Conservation (phyloP, 2,113 vertebrate species). For the Dicerorhinus sumatrensis region DNA sequence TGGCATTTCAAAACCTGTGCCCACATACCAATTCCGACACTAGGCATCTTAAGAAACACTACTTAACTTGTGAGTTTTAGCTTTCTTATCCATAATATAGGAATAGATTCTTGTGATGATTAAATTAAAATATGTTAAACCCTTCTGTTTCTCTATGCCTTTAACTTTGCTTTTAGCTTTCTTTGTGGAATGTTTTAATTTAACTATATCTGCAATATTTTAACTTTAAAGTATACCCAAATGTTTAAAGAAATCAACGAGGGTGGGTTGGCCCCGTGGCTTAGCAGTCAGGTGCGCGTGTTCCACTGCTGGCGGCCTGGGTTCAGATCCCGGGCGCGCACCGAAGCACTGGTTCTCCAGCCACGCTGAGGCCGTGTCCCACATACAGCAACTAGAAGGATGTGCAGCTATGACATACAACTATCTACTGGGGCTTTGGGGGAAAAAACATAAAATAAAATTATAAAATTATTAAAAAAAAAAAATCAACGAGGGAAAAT, state of each 20-base stretch:
- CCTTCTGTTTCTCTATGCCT: background rate
- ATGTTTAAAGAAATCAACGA: background rate
- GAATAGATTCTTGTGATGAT: background rate
- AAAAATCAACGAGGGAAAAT: background rate
- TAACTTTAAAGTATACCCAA: background rate
- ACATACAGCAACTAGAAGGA: too few species aligned
- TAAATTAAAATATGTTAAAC: background rate
- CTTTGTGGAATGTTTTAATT: conserved; percentile 29
- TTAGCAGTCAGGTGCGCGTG: too few species aligned
- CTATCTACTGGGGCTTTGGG: too few species aligned
- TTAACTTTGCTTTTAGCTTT: conserved; percentile 18
- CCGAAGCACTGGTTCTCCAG: too few species aligned
- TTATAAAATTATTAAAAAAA: too few species aligned
- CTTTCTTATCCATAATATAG: background rate
- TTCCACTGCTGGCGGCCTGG: too few species aligned
- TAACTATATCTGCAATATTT: conserved; percentile 14
- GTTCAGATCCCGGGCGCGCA: too few species aligned
- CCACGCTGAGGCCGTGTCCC: too few species aligned
- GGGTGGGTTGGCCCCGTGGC: too few species aligned
- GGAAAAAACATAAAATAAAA: too few species aligned
- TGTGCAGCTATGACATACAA: too few species aligned
- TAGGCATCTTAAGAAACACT: background rate
- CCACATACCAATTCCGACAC: background rate
- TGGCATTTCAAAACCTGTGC: background rate
- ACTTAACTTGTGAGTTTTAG: background rate